Evolutionary conservation across 2,113 vertebrate genomes (phyloP).

Genomic region (Pavo muticus): DNA sequence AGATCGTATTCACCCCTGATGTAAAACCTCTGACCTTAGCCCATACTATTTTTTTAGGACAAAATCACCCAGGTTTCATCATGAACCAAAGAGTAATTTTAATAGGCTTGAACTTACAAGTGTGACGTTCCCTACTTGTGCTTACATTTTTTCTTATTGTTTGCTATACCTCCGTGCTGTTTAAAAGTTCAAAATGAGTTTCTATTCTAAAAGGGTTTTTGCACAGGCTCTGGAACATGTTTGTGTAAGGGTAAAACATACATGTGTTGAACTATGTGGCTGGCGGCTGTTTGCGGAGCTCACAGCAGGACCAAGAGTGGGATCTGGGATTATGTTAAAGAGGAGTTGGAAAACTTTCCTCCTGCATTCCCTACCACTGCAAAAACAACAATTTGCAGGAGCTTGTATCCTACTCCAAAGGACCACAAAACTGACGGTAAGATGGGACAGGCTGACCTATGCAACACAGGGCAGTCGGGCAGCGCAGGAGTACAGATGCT

Average conservation of each 20-base stretch:
- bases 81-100: not conserved
- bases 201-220: constrained; percentile 16
- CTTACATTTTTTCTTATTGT: not conserved
- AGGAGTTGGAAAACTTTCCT: not conserved
- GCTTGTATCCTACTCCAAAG: not conserved
- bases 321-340: not conserved
- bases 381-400: not conserved
- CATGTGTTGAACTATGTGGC: not conserved
- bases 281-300: not conserved
- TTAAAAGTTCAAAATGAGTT: constrained; percentile 13
- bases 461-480: not conserved
- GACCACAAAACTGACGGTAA: not conserved
- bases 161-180: not conserved
- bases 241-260: not conserved
- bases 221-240: constrained; percentile 37
- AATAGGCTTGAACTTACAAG: not conserved
- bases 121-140: not conserved
- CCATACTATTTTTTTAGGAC: not conserved
- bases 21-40: not conserved
- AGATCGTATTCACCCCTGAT: not conserved
- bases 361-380: not conserved
- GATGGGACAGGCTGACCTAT: not conserved
- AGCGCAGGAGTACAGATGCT: no score
- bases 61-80: not conserved
- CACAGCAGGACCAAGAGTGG: not conserved